Conservation (phyloP, 1,140 invertebrate genomes). For the Sminthurinus signatus region DNA sequence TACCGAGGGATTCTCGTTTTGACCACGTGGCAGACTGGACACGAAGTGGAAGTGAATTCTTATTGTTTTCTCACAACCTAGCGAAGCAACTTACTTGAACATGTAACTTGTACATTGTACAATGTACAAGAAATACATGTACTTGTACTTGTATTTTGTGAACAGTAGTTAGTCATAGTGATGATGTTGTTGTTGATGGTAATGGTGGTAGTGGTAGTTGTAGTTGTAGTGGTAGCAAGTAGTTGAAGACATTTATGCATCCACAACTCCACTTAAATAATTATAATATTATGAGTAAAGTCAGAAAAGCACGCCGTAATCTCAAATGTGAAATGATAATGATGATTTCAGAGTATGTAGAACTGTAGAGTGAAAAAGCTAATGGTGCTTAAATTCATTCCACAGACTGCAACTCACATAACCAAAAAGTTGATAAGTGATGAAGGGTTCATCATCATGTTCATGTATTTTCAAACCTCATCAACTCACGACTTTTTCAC, state of each 20-base stretch:
- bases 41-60: slow-evolving; percentile 2
- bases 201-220: not conserved
- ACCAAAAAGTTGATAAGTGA: not conserved
- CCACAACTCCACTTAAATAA: not conserved
- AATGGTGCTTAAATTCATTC: not conserved
- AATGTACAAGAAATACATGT: not conserved
- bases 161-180: not conserved
- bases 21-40: slow-evolving; percentile 22
- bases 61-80: not conserved
- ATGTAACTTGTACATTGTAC: not conserved
- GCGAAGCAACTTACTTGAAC: not conserved
- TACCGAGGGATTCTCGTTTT: slow-evolving; percentile 20
- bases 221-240: too few relatives aligned
- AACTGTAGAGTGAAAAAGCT: not conserved
- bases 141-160: not conserved
- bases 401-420: not conserved
- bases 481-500: slow-evolving; percentile 7
- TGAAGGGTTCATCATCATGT: not conserved
- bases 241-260: not conserved
- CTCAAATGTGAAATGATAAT: not conserved
- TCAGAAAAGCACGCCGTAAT: not conserved
- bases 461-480: not conserved
- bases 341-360: not conserved
- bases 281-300: not conserved
- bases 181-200: not conserved